Percentiles rank a stretch among this genome's conserved stretches.
Evolutionary conservation across 2,797 vertebrate genomes (phyloP).

Genomic region (Centroberyx gerrardi): DNA sequence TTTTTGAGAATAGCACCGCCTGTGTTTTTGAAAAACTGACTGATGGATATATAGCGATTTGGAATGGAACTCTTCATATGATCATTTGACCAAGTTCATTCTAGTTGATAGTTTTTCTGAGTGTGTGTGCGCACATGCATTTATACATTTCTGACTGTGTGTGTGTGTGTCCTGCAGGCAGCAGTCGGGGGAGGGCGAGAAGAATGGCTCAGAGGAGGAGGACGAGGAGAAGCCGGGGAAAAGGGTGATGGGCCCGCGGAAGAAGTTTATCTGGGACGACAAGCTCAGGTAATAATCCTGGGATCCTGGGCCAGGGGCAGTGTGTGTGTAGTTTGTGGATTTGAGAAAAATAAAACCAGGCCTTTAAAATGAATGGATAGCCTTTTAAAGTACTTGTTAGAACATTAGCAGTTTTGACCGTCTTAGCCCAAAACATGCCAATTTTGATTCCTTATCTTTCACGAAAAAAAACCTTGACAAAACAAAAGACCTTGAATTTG

Average conservation of each 20-base stretch:
- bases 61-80: too few relatives aligned
- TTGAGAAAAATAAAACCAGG: not conserved
- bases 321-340: not conserved
- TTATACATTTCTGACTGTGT: not conserved
- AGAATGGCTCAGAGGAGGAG: conserved; percentile 96
- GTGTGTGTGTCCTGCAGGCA: conserved; percentile 79
- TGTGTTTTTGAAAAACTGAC: too few relatives aligned
- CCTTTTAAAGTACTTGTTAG: too few relatives aligned
- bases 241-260: conserved; percentile 95
- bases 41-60: too few relatives aligned
- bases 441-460: too few relatives aligned
- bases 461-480: too few relatives aligned
- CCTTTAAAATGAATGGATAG: not conserved
- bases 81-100: too few relatives aligned
- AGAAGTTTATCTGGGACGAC: conserved; percentile 98
- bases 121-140: not conserved
- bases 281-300: conserved; percentile 89
- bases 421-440: too few relatives aligned
- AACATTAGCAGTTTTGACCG: too few relatives aligned
- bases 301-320: too few relatives aligned
- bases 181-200: conserved; percentile 94
- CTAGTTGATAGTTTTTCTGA: not conserved
- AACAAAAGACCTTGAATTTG: too few relatives aligned
- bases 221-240: conserved; percentile 98
- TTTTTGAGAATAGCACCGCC: too few relatives aligned